Evolutionary conservation across 2,797 vertebrate genomes (phyloP), one percentile per base, ranked within the genome.

Genomic region (Tiaroga cobitis): DNA sequence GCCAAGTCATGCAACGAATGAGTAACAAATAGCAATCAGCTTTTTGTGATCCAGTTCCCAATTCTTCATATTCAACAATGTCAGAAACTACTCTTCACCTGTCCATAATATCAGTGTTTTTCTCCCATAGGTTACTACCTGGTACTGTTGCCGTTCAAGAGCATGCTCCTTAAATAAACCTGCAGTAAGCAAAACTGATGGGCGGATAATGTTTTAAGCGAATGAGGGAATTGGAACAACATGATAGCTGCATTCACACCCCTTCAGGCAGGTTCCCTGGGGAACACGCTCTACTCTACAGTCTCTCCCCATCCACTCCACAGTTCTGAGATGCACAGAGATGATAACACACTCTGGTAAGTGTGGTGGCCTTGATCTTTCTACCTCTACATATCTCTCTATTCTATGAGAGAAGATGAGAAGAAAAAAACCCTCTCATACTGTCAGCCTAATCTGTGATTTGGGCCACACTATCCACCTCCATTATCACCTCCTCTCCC

Each of bases 401-500:
- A 37, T 65, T 87, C 51, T 86, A 76, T 75, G 54, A 86, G 80
- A 85, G 63, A 86, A 87, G 61, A 81, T 37, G 75, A 74, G 70
- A 39, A 86, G 69, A 19, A 85, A 84, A 80, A 65, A 83, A 10
- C 73, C 82, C 86, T 88, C 79, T 89, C 84, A 78, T 86, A 82
- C 88, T 81, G 84, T 89, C 81, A 68, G 79, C 73, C 49, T 86
- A 88, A 88, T 87, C 82, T 87, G 63, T 82, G 79, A 86, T 87
- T 80, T 85, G 89, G 85, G 61, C 65, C 51, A 15, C 67, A 85
- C 89, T 79, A 72, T 88, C 82, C 83, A 85, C 80, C 83, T 88
- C 86, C 83, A 87, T 89, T 90, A 90, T 89, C 89, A 88, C 87
- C 80, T 84, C 61, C 73, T 37, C 79, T 85, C 86, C 90, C 88